Percentiles rank a stretch among this genome's conserved stretches.
Evolutionary conservation across 2,113 vertebrate species (phyloP).

Genomic region (Euleptes europaea): DNA sequence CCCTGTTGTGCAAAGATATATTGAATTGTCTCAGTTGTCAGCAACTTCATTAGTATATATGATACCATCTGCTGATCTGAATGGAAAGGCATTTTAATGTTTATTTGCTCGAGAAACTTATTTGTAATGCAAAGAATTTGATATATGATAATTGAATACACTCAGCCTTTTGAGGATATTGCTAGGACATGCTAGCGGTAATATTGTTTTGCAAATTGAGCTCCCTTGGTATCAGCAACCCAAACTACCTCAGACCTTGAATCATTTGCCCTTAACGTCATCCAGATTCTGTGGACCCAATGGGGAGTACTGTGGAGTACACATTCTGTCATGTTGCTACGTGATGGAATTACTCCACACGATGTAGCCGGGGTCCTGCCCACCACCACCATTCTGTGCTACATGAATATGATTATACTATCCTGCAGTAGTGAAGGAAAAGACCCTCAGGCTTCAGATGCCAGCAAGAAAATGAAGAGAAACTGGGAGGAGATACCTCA

Average conservation of each 20-base stretch:
- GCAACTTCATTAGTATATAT: constrained; percentile 64
- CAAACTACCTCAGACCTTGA: constrained; percentile 22
- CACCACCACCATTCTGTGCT: too few species aligned
- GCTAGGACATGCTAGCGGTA: constrained; percentile 31
- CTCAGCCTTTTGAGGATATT: constrained; percentile 55
- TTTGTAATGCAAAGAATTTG: constrained; percentile 62
- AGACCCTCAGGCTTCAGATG: too few species aligned
- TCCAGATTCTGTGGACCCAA: too few species aligned
- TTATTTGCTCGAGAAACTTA: constrained; percentile 57
- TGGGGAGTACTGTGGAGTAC: too few species aligned
- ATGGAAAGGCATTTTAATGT: constrained; percentile 61
- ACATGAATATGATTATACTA: too few species aligned
- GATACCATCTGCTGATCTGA: constrained; percentile 67
- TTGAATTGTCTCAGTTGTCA: constrained; percentile 61
- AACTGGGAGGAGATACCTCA: too few species aligned
- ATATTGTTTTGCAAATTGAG: constrained; percentile 31
- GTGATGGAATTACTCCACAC: too few species aligned
- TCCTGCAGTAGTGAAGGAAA: too few species aligned
- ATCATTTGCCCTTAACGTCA: too few species aligned
- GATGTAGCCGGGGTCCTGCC: too few species aligned
- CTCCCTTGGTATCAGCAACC: constrained; percentile 42
- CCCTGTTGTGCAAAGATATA: constrained; percentile 65
- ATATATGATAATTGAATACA: constrained; percentile 55
- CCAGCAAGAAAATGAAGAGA: too few species aligned
- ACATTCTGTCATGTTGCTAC: too few species aligned